Evolutionary conservation across 2,113 vertebrate species (phyloP), one percentile per base, ranked within the genome.

Genomic region (Brachypodius melanocephalos): DNA sequence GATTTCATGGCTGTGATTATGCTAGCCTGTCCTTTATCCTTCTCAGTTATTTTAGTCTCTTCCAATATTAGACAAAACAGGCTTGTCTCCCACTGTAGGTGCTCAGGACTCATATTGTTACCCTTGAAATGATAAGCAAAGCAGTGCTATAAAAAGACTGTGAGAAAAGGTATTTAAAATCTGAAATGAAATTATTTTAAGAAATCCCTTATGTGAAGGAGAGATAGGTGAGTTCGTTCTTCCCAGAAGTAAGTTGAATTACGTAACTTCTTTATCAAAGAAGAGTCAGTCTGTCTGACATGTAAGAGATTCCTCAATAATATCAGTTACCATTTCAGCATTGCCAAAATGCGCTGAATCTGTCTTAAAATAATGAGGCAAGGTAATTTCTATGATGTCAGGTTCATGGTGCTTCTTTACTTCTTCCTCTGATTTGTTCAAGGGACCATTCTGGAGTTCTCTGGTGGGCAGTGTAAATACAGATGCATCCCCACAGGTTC

Each of bases 61-160:
- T 93, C 69, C 67, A 82, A 15, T 89, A 88, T 76, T 83, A 85
- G 78, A 54, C 17, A 42, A 73, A 75, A 20, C 8, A 73, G 90
- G 58, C 28, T 31, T 77, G 69, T 40, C 62, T 71, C 25, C 38
- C 14, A 3, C 61, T 82, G 65, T 83, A 66, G 74, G 34, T 7
- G 12, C 75, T 83, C 34, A 34, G 69, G 66, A 79, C 72, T 54
- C 62, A n/a, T 34, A 76, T 81, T 73, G 42, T 76, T 94, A n/a
- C 29, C 42, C 34, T 66, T 82, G 91, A 94, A 78, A 62, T 51
- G 42, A 58, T 38, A 73, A 83, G 36, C 67, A 83, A 87, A 90
- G 89, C 40, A 69, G 31, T 58, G n/a, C 85, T 85, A 40, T 79
- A 85, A 88, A 92, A 95, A 80, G 58, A 55, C n/a, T 79, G 43